Percentiles rank a stretch among this genome's conserved stretches.
Conservation (phyloP, 2,888 invertebrate genomes). For the Stenurella melanura region DNA sequence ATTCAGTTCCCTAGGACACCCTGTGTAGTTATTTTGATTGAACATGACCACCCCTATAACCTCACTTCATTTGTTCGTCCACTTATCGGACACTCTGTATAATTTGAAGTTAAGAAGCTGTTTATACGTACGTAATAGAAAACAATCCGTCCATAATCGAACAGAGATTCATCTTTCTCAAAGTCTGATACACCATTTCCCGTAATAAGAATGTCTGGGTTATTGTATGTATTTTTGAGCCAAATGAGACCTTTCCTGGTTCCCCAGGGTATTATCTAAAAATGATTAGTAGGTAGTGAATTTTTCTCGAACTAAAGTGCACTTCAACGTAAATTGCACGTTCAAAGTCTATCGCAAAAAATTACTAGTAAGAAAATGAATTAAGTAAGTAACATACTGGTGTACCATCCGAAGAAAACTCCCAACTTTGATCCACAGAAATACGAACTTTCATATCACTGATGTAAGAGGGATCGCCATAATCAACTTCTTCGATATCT, state of each 20-base stretch:
- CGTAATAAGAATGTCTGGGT: constrained; percentile 73
- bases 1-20: too few species aligned
- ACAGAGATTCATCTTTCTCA: not conserved
- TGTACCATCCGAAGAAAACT: constrained; percentile 10
- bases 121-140: constrained; percentile 30
- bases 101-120: constrained; percentile 59
- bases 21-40: too few species aligned
- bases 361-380: not conserved
- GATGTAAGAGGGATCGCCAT: too few species aligned
- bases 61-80: too few species aligned
- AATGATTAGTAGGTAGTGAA: not conserved
- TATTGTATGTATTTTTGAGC: constrained; percentile 77
- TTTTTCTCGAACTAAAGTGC: too few species aligned
- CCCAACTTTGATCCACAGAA: constrained; percentile 19
- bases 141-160: constrained; percentile 1
- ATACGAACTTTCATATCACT: constrained; percentile 28
- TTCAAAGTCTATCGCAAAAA: not conserved
- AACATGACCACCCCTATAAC: too few species aligned
- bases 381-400: not conserved
- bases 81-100: too few species aligned
- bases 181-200: constrained; percentile 76
- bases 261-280: constrained; percentile 77
- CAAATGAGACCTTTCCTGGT: constrained; percentile 79
- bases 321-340: not conserved
- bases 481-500: too few species aligned